A percentile compares a stretch with the other conserved stretches of the same genome.
Evolutionary conservation across 2,113 vertebrate genomes (phyloP).

Genomic region (Micronisus gabar): DNA sequence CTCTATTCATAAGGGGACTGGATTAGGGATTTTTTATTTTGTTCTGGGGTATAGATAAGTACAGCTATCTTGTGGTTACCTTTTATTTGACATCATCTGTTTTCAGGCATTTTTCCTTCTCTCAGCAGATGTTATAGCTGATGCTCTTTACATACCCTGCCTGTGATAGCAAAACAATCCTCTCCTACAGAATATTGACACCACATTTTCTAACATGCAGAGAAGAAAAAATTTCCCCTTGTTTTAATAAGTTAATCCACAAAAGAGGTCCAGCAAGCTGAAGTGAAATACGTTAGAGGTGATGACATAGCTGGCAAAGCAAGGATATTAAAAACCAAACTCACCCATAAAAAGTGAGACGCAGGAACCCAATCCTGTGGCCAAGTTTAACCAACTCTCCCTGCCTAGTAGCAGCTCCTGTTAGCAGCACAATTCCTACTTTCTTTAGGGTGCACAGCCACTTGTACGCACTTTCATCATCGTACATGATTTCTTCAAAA

Average conservation of each 20-base stretch:
- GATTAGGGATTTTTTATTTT: not conserved
- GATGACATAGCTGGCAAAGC: not conserved
- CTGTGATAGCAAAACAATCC: not conserved
- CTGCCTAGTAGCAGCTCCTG: constrained; percentile 78
- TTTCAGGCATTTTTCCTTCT: not conserved
- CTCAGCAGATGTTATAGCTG: not conserved
- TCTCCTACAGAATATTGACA: not conserved
- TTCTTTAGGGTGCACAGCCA: constrained; percentile 86
- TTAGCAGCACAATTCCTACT: constrained; percentile 85
- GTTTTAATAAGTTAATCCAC: not conserved
- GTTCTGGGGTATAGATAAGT: not conserved
- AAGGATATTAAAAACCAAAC: not conserved
- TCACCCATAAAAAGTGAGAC: constrained; percentile 95
- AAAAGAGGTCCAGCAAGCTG: not conserved
- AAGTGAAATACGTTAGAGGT: not conserved
- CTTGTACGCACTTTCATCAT: constrained; percentile 79
- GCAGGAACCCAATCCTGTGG: constrained; percentile 87
- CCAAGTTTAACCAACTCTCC: constrained; percentile 85
- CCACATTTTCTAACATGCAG: not conserved
- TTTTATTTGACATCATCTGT: not conserved
- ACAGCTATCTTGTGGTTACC: not conserved
- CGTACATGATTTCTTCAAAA: constrained; percentile 82
- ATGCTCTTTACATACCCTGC: not conserved
- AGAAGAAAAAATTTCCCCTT: not conserved
- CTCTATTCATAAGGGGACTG: not conserved